Evolutionary conservation across 2,888 invertebrate species (phyloP).

Genomic region (Cheilosia vulpina): DNA sequence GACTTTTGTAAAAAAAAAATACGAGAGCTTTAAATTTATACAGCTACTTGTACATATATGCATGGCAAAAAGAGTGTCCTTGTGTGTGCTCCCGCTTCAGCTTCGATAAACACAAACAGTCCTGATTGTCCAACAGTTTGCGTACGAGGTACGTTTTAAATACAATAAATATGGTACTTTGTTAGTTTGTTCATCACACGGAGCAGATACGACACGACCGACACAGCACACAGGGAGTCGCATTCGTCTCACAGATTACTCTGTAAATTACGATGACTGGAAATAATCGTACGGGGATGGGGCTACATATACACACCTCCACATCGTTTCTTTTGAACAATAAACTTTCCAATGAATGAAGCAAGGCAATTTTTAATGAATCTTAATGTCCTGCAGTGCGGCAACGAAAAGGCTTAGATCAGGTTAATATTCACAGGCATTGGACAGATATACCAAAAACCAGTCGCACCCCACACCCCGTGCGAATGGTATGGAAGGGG

Average conservation of each 20-base stretch:
- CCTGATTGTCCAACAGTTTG: constrained; percentile 50
- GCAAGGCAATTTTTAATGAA: constrained; percentile 70
- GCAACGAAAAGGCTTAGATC: constrained; percentile 59
- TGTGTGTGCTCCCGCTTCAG: constrained; percentile 25
- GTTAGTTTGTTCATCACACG: constrained; percentile 43
- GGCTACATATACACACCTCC: background rate
- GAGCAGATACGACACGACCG: constrained; percentile 34
- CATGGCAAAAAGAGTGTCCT: constrained; percentile 27
- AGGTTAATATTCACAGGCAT: constrained; percentile 56
- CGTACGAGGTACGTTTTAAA: constrained; percentile 54
- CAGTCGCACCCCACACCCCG: constrained; percentile 25
- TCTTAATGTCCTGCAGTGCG: constrained; percentile 55
- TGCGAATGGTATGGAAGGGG: constrained; percentile 36
- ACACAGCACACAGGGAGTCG: constrained; percentile 12
- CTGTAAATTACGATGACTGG: constrained; percentile 42
- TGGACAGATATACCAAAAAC: constrained; percentile 26
- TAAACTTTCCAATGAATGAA: constrained; percentile 43
- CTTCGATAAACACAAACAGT: constrained; percentile 43
- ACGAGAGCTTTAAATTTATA: constrained; percentile 60
- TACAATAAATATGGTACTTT: constrained; percentile 52
- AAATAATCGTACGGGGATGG: background rate
- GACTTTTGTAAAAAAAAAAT: constrained; percentile 23
- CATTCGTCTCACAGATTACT: constrained; percentile 42
- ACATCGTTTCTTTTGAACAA: constrained; percentile 16
- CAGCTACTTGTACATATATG: constrained; percentile 23